Evolutionary conservation across 2,888 invertebrate species (phyloP), one percentile per base, ranked within the genome.

Genomic region (Gerris lacustris): DNA sequence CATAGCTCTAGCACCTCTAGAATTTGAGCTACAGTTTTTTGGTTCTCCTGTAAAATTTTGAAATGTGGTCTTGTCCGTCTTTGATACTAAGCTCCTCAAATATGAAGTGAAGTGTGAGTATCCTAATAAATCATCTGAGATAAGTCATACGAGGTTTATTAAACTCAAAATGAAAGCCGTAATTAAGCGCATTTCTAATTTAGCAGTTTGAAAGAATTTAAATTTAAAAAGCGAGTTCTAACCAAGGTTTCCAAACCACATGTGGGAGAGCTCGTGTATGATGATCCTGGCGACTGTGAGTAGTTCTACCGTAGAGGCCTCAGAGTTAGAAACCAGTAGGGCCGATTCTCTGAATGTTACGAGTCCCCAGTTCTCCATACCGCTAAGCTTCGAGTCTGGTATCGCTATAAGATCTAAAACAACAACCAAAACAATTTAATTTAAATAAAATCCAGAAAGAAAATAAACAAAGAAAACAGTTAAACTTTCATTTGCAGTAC

Each of bases 321-420:
- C 86, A 0, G 81, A 79, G 17, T 85, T 81, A 76, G 94, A 90
- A 75, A 89, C 92, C 0, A 98, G 84, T 72, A 98, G 84, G 64
- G 89, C 86, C 0, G 90, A 89, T 81, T 96, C 95, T 73, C 95
- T 84, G 80, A 89, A 98, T 0, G 96, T 96, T 6, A 98, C 91
- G 66, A 98, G 82, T 2, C 91, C 91, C 97, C 97, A 94, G 82
- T 96, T 90, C 79, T 97, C 97, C 87, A 96, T 97, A 0, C 96
- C 97, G 0, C 96, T 96, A 0, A 92, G 91, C 0, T 89, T 87
- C 79, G 93, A 94, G 80, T 94, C 92, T 0, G 94, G 92, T 76
- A 94, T 91, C 0, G 90, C 92, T 73, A 89, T 88, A 86, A 92
- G 87, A 80, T 93, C 92, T 91, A 80, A 15, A 82, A 81, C 74